Evolutionary conservation across 2,797 vertebrate genomes (phyloP).

Genomic region (Pachyuromys duprasi): DNA sequence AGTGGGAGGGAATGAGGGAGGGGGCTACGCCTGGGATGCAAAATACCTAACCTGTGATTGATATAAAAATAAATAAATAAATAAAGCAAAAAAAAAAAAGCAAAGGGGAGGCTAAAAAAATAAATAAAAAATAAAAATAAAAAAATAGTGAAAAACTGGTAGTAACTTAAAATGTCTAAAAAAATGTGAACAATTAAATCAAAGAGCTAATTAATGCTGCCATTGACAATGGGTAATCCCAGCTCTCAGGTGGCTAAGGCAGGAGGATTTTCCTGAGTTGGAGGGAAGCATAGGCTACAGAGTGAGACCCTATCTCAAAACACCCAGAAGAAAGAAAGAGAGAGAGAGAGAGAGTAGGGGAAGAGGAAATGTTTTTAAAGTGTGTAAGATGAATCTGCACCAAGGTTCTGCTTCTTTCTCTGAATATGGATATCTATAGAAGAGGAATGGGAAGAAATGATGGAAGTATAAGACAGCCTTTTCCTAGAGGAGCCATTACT

Average conservation of each 20-base stretch:
- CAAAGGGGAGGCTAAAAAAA: too few species aligned
- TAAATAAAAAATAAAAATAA: too few species aligned
- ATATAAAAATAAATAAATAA: too few species aligned
- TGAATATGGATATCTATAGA: neutral
- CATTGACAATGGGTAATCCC: neutral
- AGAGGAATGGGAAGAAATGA: neutral
- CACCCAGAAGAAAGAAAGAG: neutral
- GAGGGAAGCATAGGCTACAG: neutral
- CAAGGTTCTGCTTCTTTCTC: constrained; percentile 2
- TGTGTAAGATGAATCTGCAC: neutral
- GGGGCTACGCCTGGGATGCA: too few species aligned
- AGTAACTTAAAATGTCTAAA: neutral
- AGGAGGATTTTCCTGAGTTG: neutral
- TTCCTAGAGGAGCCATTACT: neutral
- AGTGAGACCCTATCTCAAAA: neutral
- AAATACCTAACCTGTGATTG: too few species aligned
- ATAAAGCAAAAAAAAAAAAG: too few species aligned
- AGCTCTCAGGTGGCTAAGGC: neutral
- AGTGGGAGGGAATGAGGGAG: too few species aligned
- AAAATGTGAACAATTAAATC: neutral
- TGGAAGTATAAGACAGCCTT: neutral
- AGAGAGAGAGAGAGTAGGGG: neutral
- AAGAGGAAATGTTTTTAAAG: constrained; percentile 9
- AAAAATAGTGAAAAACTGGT: neutral
- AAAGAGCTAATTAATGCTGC: neutral